Base-by-base conservation (phyloP, 2,113 vertebrate genomes). In the Chroicocephalus ridibundus region DNA sequence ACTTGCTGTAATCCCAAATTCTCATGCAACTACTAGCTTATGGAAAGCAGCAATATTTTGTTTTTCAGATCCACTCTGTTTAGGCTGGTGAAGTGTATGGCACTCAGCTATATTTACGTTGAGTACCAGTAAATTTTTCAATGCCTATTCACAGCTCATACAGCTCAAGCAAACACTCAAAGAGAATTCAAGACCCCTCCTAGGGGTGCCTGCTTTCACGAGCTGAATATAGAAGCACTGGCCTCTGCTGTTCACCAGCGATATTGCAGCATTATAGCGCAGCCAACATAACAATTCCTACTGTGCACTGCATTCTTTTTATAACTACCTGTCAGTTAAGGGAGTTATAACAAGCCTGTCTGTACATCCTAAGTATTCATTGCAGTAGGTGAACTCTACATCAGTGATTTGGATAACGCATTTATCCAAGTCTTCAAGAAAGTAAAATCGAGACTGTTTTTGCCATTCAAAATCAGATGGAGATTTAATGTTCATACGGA, bases 301-400 rank as follows among this genome's bases (percentile, higher is more conserved):
- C 25, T 18, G 22, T 5, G 15, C 57, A 78, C 5, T 61, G 55
- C 10, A 44, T 66, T 93, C 27, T 64, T 77, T 94, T 76, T 24
- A 62, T 64, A 85, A 64, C 78, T 97, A 98, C 98, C 98, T 98
- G 95, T 98, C 98, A 81, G 98, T 98, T 72, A 98, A 82, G 27
- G 98, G 98, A 69, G 98, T 98, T 86, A 98, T 98, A 51, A 98
- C 98, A 85, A 98, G 98, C 57, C 98, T 96, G 92, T 98, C 98
- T 52, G 97, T 98, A 72, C 98, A 98, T 14, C 98, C 98, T n/a
- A 98, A 88, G 64, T 98, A 98, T 81, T 98, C 98, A 88, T 98
- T 98, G 92, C 97, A 98, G 76, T 98, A 98, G 76, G 92, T 96
- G 91, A 98, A 98, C 71, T 98, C 97, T 27, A 98, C 97, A 72